These are phyloP conservation scores for Adelognathus sp. DNA, from an alignment of 2,888 invertebrate species.

Conservation along the genomic window DNA sequence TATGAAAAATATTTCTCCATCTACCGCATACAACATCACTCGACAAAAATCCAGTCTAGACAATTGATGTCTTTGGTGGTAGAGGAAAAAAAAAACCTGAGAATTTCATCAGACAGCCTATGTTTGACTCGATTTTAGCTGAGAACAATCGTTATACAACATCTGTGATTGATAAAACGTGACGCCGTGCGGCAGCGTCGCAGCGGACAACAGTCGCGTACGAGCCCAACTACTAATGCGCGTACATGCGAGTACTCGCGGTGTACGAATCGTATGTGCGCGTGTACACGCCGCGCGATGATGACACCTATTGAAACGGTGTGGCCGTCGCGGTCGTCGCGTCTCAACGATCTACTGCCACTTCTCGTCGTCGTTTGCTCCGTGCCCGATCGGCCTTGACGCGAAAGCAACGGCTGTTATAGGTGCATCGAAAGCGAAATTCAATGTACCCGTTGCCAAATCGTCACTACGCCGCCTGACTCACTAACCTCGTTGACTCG, in stretches of 20 bases:
- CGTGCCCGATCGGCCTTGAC: constrained; percentile 72
- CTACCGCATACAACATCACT: too few species aligned
- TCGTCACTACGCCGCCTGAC: constrained; percentile 35
- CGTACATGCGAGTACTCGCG: constrained; percentile 5
- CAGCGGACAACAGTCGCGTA: neutral
- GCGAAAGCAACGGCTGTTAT: constrained; percentile 55
- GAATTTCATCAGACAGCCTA: neutral
- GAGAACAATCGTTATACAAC: constrained; percentile 40
- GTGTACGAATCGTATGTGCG: neutral
- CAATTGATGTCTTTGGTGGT: too few species aligned
- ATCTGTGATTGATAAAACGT: constrained; percentile 14
- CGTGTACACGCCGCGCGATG: constrained; percentile 21
- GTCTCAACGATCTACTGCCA: constrained; percentile 22
- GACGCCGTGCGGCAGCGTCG: neutral
- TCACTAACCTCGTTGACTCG: constrained; percentile 44
- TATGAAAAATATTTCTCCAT: too few species aligned
- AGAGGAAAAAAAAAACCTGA: neutral
- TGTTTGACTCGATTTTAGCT: neutral
- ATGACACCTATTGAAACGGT: constrained; percentile 66
- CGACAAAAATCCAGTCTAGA: too few species aligned
- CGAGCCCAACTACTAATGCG: constrained; percentile 31
- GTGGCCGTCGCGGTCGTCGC: constrained; percentile 37
- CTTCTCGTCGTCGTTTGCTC: constrained; percentile 10
- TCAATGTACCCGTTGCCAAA: constrained; percentile 63
- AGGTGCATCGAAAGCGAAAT: constrained; percentile 77